A percentile compares a stretch with the other conserved stretches of the same genome.
phyloP scores from a whole-genome alignment of 2,113 vertebrate species.

The Phylloscopus trochilus region DNA sequence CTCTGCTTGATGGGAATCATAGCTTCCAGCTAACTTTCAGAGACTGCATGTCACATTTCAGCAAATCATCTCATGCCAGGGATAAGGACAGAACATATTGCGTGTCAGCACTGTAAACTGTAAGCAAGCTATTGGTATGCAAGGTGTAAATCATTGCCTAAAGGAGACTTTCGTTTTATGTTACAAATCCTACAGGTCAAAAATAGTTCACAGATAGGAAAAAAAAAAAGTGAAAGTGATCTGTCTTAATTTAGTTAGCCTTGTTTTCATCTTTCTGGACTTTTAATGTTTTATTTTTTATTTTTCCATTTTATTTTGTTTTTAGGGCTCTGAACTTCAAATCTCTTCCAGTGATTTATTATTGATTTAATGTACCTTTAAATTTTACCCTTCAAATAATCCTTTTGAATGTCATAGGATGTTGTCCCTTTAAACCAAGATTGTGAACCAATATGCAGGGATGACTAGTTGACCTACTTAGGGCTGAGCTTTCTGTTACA shows the following conservation, averaged over 20 bases:
- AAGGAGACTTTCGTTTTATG: background rate
- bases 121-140: conserved; percentile 29
- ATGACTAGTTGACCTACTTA: conserved; percentile 11
- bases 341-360: conserved; percentile 12
- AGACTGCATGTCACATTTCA: conserved; percentile 24
- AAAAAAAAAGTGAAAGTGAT: background rate
- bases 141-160: conserved; percentile 23
- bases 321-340: background rate
- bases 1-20: background rate
- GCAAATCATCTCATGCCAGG: conserved; percentile 17
- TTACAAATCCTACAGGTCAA: conserved; percentile 13
- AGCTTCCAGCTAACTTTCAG: conserved; percentile 40
- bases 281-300: background rate
- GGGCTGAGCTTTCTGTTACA: background rate
- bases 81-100: conserved; percentile 37
- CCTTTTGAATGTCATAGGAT: background rate
- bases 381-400: conserved; percentile 6
- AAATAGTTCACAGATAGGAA: background rate
- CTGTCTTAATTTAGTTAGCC: background rate
- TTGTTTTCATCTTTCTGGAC: background rate
- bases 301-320: background rate
- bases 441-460: background rate
- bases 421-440: conserved; percentile 7
- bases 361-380: conserved; percentile 35
- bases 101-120: background rate